Percentiles rank a stretch among this genome's conserved stretches.
Evolutionary conservation across 1,140 invertebrate species (phyloP).

Genomic region (Drosophila insularis): DNA sequence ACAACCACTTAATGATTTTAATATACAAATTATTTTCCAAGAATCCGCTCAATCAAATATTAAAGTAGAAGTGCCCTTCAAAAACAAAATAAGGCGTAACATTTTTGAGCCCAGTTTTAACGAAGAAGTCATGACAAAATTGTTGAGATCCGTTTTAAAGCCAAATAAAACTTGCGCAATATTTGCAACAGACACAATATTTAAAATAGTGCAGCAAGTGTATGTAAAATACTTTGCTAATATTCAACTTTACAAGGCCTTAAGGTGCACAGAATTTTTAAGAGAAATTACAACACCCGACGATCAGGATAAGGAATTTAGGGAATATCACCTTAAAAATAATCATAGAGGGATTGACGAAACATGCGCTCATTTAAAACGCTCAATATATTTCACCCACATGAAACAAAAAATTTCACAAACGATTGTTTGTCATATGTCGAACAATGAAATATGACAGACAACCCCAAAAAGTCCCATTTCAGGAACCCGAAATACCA

Average conservation of each 20-base stretch:
- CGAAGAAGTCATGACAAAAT: background rate
- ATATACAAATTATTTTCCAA: no score
- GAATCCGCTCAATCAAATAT: no score
- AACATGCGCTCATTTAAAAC: no score
- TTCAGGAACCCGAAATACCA: conserved; percentile 7
- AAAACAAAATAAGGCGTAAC: background rate
- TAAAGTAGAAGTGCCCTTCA: no score
- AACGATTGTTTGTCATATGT: conserved; percentile 19
- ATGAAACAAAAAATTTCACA: conserved; percentile 16
- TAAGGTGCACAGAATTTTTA: conserved; percentile 4
- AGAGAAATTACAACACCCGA: conserved; percentile 6
- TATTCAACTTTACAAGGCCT: no score
- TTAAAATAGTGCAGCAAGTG: conserved; percentile 4
- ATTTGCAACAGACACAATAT: no score
- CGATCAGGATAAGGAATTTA: conserved; percentile 10
- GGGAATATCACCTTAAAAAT: no score
- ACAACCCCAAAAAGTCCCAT: conserved; percentile 9
- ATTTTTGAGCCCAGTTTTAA: conserved; percentile 7
- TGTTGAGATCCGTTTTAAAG: background rate
- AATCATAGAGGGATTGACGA: no score
- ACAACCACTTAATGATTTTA: conserved; percentile 17
- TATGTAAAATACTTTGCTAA: no score
- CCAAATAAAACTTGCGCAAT: conserved; percentile 1
- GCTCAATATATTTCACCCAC: no score
- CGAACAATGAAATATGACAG: conserved; percentile 14